phyloP scores from a whole-genome alignment of 2,797 vertebrate species.

The Ctenopoma kingsleyae region DNA sequence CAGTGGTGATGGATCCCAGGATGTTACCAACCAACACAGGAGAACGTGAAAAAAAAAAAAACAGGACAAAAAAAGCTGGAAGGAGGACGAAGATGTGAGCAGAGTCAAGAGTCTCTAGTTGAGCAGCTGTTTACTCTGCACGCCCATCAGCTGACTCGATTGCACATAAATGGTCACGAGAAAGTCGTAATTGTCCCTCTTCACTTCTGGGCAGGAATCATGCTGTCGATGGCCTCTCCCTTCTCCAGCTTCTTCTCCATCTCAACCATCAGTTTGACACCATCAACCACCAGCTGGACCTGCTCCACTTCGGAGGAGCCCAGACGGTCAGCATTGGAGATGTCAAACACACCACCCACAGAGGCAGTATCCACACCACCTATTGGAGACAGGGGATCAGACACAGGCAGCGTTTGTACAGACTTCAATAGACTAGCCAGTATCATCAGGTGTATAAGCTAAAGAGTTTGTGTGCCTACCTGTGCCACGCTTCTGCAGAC shows the following conservation, averaged over 20 bases:
- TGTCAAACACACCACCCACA: slow-evolving; percentile 94
- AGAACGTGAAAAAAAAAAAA: slow-evolving; percentile 65
- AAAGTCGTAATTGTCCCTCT: slow-evolving; percentile 70
- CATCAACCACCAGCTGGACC: slow-evolving; percentile 97
- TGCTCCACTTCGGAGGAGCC: slow-evolving; percentile 95
- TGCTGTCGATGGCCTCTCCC: slow-evolving; percentile 91
- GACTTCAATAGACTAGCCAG: slow-evolving; percentile 76
- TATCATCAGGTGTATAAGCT: background rate
- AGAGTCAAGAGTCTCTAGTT: slow-evolving; percentile 83
- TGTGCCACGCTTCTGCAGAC: slow-evolving; percentile 98
- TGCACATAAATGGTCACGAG: slow-evolving; percentile 74
- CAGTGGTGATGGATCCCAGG: slow-evolving; percentile 83
- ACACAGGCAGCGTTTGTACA: slow-evolving; percentile 51
- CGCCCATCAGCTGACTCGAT: slow-evolving; percentile 62
- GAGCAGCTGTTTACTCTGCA: slow-evolving; percentile 72
- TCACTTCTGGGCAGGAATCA: slow-evolving; percentile 96
- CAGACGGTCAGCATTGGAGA: slow-evolving; percentile 96
- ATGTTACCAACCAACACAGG: slow-evolving; percentile 81
- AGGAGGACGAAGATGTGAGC: slow-evolving; percentile 65
- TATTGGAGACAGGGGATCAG: slow-evolving; percentile 55
- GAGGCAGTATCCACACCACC: slow-evolving; percentile 96
- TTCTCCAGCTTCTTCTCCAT: slow-evolving; percentile 99
- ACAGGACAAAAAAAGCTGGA: slow-evolving; percentile 52
- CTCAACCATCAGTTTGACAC: slow-evolving; percentile 97
- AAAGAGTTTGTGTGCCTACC: slow-evolving; percentile 76